Percentiles rank a stretch among this genome's conserved stretches.
Conservation (phyloP, 1,140 invertebrate genomes). For the Antheraea pernyi region DNA sequence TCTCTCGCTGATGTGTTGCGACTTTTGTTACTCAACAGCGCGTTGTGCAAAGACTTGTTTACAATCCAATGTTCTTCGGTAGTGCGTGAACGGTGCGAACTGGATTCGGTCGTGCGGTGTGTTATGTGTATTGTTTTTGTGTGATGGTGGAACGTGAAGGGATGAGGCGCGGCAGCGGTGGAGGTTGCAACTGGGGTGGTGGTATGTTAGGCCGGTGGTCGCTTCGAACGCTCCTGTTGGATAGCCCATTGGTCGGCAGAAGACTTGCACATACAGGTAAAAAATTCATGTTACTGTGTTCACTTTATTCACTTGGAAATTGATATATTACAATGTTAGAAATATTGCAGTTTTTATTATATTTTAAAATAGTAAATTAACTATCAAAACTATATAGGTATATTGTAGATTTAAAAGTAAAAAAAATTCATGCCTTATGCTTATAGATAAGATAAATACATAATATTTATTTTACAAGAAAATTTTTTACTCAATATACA, state of each 20-base stretch:
- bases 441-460: no score
- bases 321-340: no score
- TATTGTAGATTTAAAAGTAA: no score
- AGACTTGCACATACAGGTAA: slow-evolving; percentile 71
- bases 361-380: neutral
- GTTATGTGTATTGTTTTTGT: slow-evolving; percentile 55
- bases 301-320: no score
- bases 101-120: slow-evolving; percentile 36
- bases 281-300: neutral
- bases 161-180: slow-evolving; percentile 56
- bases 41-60: slow-evolving; percentile 52
- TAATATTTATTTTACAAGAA: no score
- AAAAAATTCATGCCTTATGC: no score
- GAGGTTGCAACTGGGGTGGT: slow-evolving; percentile 70
- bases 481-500: no score
- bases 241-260: slow-evolving; percentile 67
- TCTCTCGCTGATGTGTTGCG: slow-evolving; percentile 66
- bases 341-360: neutral
- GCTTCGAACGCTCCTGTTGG: slow-evolving; percentile 57
- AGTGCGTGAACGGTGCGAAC: slow-evolving; percentile 34
- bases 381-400: no score
- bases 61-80: slow-evolving; percentile 43
- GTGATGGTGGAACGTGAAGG: slow-evolving; percentile 71
- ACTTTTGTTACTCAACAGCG: slow-evolving; percentile 59
- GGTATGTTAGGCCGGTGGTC: slow-evolving; percentile 71